A percentile compares a stretch with the other conserved stretches of the same genome.
These are phyloP conservation scores for Blastobasis lacticolella DNA, from an alignment of 2,888 invertebrate species.

Conservation along the genomic window DNA sequence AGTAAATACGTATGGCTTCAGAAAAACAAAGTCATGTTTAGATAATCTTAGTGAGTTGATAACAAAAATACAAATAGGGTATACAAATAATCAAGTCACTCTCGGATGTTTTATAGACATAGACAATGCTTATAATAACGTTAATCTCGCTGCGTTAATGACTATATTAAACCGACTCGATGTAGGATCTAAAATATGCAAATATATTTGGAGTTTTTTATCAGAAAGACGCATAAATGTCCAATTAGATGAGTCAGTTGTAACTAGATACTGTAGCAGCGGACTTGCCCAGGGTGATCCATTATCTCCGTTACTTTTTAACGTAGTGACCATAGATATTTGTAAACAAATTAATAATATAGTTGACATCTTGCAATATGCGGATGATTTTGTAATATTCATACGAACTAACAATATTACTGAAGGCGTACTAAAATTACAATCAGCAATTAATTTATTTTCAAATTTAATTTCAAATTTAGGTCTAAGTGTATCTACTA, in stretches of 20 bases:
- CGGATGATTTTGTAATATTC: constrained; percentile 11
- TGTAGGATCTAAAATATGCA: constrained; percentile 2
- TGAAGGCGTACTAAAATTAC: neutral
- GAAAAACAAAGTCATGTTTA: constrained; percentile 8
- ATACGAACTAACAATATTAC: constrained; percentile 1
- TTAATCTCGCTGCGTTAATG: neutral
- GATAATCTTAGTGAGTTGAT: constrained; percentile 11
- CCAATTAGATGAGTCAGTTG: neutral
- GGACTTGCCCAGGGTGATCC: constrained; percentile 20
- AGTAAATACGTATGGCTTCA: constrained; percentile 7
- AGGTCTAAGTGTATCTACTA: constrained; percentile 12
- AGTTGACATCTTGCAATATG: constrained; percentile 5
- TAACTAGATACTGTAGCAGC: neutral
- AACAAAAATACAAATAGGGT: constrained; percentile 5
- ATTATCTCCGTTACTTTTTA: constrained; percentile 19
- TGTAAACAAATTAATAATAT: constrained; percentile 5
- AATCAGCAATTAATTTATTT: constrained; percentile 1
- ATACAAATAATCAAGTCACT: neutral
- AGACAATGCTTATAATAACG: constrained; percentile 3
- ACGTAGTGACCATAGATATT: constrained; percentile 9
- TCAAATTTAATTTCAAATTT: constrained; percentile 1
- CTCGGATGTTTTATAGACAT: constrained; percentile 2
- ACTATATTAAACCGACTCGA: neutral
- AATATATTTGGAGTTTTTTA: constrained; percentile 3
- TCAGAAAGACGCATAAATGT: neutral